Conservation (phyloP, 2,113 vertebrate genomes). For the Apistogramma diplotaenia region DNA sequence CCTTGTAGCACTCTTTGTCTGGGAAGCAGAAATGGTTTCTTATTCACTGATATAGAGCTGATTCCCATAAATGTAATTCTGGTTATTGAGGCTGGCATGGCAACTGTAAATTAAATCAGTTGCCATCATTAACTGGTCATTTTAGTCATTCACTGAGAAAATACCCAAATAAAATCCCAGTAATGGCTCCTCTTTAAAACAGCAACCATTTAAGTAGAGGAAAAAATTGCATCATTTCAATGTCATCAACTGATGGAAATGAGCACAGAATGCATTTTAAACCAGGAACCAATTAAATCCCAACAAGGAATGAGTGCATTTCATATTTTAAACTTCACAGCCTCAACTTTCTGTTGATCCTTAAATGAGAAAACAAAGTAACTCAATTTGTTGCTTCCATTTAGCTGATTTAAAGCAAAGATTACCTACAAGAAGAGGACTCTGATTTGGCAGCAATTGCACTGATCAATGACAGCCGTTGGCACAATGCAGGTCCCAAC, state of each 20-base stretch:
- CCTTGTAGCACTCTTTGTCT: background rate
- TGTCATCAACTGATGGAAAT: conserved; percentile 14
- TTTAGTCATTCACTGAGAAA: conserved; percentile 1
- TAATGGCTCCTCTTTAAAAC: conserved; percentile 7
- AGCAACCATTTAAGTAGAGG: conserved; percentile 10
- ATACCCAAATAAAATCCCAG: background rate
- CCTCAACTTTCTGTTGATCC: background rate
- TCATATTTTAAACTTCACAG: conserved; percentile 8
- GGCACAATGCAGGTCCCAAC: background rate
- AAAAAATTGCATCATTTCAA: conserved; percentile 17
- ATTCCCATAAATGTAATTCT: background rate
- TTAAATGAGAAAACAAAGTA: background rate
- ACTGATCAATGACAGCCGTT: conserved; percentile 2
- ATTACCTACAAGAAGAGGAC: background rate
- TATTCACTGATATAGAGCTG: background rate
- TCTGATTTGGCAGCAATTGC: background rate
- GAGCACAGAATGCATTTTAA: background rate
- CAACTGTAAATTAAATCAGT: background rate
- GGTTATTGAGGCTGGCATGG: background rate
- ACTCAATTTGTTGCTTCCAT: background rate
- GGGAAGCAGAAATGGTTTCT: background rate
- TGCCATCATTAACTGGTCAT: background rate
- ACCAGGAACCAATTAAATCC: background rate
- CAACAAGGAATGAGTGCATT: conserved; percentile 8
- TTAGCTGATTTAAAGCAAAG: background rate